Percentiles rank a stretch among this genome's conserved stretches.
Conservation (phyloP, 2,113 vertebrate species). For the Eubucco bourcierii region DNA sequence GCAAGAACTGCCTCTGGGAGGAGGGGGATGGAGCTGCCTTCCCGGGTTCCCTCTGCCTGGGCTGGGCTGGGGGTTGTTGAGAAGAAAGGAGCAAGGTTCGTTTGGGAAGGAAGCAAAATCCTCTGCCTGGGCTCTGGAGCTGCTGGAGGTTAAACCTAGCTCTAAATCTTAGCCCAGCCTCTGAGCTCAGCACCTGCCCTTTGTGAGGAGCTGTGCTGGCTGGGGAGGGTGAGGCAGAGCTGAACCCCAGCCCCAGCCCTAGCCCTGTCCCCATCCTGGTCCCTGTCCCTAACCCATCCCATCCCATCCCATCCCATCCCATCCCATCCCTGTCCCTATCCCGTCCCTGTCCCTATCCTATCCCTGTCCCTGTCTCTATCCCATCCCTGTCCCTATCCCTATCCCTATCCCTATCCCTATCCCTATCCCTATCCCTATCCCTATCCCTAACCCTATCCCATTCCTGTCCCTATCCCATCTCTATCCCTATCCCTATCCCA, state of each 20-base stretch:
- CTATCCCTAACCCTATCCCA: background rate
- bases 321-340: background rate
- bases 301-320: no score
- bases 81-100: background rate
- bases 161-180: background rate
- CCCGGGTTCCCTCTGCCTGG: background rate
- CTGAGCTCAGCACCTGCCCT: background rate
- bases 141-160: background rate
- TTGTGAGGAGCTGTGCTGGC: background rate
- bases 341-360: no score
- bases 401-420: no score
- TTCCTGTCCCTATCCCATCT: no score
- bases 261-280: background rate
- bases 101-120: background rate
- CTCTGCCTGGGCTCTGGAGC: background rate
- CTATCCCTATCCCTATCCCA: background rate
- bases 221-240: background rate
- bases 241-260: background rate
- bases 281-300: no score
- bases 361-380: background rate
- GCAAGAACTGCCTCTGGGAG: background rate
- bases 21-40: background rate
- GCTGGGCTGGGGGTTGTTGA: accelerated
- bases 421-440: no score
- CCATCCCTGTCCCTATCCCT: background rate